Evolutionary conservation across 2,888 invertebrate genomes (phyloP).

Genomic region (Axea sp.): DNA sequence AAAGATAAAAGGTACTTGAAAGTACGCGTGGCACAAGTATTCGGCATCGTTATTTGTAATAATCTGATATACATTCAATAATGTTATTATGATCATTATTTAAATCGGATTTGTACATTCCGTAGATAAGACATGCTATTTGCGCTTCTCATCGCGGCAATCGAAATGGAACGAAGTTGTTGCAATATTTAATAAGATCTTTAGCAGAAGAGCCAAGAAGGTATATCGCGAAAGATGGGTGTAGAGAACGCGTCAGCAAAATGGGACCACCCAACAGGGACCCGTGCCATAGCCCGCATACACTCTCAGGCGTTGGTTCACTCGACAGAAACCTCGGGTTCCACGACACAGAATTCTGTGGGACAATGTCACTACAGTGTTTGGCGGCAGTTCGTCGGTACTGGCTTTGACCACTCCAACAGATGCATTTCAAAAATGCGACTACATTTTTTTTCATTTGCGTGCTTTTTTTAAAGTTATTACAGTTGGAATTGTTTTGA

Average conservation of each 20-base stretch:
- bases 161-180: constrained; percentile 70
- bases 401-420: constrained; percentile 58
- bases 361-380: constrained; percentile 60
- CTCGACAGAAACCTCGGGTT: constrained; percentile 68
- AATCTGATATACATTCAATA: constrained; percentile 61
- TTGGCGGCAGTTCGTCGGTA: constrained; percentile 62
- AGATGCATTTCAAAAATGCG: constrained; percentile 63
- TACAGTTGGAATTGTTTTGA: constrained; percentile 47
- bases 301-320: constrained; percentile 60
- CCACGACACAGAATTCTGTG: constrained; percentile 68
- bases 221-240: constrained; percentile 75
- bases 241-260: constrained; percentile 77
- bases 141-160: constrained; percentile 58
- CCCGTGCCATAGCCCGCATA: constrained; percentile 73
- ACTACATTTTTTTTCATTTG: constrained; percentile 26
- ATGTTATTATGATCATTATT: constrained; percentile 54
- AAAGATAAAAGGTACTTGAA: constrained; percentile 50
- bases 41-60: constrained; percentile 42
- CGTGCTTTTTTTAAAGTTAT: constrained; percentile 34
- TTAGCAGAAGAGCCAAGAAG: constrained; percentile 72
- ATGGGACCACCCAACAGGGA: constrained; percentile 77
- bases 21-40: constrained; percentile 6
- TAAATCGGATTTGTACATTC: constrained; percentile 66
- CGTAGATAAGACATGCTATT: constrained; percentile 62
- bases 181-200: constrained; percentile 77